Evolutionary conservation across 2,113 vertebrate genomes (phyloP), one percentile per base, ranked within the genome.

Genomic region (Xiphias gladius): DNA sequence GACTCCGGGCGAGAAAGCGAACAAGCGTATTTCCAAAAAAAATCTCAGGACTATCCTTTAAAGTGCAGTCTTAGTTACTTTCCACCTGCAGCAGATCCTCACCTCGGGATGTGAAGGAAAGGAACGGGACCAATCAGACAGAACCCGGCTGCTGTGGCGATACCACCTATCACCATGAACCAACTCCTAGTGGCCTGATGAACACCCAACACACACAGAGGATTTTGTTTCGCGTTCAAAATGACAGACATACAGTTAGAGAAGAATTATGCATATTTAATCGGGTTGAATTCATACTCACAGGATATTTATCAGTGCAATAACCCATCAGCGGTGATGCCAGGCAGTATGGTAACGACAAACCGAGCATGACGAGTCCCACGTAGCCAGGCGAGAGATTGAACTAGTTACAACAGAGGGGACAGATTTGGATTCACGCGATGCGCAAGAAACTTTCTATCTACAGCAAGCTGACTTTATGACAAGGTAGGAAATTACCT

Each of bases 341-440:
- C 62, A 98, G 83, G 1, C 96, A 89, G 22, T 99, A 99, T 0
- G 96, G 96, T 9, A 99, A 79, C 0, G 97, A 95, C 52, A 98
- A 84, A 19, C 96, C 97, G 0, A 99, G 95, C 93, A 98, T 97
- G 35, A 99, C 96, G 71, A 99, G 94, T 39, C 98, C 98, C 81
- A 99, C 97, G 5, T 95, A 96, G 78, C 96, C 96, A 79, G 95
- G 22, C n/a, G 96, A 95, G 32, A 99, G 94, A 14, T 83, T 73
- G 80, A 99, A 98, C 98, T 99, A 85, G 2, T 82, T 50, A 5
- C 8, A 62, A 70, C 1, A 30, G 0, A 68, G 17, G 16, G 20
- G 32, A 4, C 20, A 39, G 22, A 14, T 1, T 62, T n/a, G n/a
- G n/a, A 28, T 20, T 59, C 2, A 32, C 3, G 1, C 0, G 0